Evolutionary conservation across 2,113 vertebrate genomes (phyloP).

Genomic region (Scatophagus argus): DNA sequence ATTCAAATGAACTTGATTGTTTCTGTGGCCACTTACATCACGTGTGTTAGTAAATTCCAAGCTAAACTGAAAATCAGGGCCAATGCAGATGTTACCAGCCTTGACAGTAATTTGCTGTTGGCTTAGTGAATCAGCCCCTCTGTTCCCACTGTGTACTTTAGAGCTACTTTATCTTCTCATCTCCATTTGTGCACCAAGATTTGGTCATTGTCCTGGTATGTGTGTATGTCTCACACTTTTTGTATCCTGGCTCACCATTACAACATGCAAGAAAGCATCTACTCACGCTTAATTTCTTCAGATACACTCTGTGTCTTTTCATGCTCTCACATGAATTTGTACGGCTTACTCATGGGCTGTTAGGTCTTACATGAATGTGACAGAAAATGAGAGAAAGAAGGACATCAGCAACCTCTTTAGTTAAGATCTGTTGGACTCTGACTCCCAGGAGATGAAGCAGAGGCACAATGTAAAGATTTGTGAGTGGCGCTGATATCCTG

Average conservation of each 20-base stretch:
- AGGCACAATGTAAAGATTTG: constrained; percentile 54
- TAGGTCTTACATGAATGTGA: constrained; percentile 39
- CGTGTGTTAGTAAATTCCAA: constrained; percentile 11
- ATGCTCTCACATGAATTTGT: constrained; percentile 3
- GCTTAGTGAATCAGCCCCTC: constrained; percentile 26
- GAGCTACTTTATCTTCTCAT: constrained; percentile 59
- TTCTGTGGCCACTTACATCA: constrained; percentile 14
- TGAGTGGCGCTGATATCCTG: constrained; percentile 58
- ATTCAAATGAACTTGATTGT: constrained; percentile 16
- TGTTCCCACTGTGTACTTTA: constrained; percentile 17
- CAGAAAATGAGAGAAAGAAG: constrained; percentile 15
- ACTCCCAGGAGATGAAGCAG: neutral
- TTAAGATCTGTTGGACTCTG: constrained; percentile 36
- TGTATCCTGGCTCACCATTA: constrained; percentile 37
- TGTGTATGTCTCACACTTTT: constrained; percentile 21
- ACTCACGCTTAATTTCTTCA: constrained; percentile 46
- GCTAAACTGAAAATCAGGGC: constrained; percentile 27
- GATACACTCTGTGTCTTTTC: constrained; percentile 20
- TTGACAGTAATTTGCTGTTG: constrained; percentile 15
- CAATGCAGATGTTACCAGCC: constrained; percentile 8
- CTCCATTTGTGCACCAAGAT: constrained; percentile 41
- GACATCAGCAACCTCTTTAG: constrained; percentile 53
- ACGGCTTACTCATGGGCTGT: constrained; percentile 11
- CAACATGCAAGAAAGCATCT: constrained; percentile 38
- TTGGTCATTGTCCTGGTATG: constrained; percentile 32